phyloP scores from a whole-genome alignment of 2,888 invertebrate species.

The Drosophila niveifrons region DNA sequence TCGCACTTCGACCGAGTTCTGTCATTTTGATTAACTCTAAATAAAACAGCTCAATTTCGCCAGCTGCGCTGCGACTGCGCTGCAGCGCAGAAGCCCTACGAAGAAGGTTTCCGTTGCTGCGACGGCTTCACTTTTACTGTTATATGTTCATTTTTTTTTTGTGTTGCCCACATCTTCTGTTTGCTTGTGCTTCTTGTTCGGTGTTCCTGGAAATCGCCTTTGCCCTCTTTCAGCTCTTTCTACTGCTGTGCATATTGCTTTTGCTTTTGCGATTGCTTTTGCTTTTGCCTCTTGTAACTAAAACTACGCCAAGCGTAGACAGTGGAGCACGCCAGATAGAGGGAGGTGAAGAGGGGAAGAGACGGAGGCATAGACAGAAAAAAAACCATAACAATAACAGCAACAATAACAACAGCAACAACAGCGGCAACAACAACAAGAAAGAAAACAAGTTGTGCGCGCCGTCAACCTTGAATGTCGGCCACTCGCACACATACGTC shows the following conservation, averaged over 20 bases:
- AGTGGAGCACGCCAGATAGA: not conserved
- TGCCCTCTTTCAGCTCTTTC: conserved; percentile 9
- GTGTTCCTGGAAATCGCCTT: conserved; percentile 47
- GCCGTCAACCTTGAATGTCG: conserved; percentile 76
- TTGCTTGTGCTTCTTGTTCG: conserved; percentile 4
- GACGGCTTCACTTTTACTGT: conserved; percentile 62
- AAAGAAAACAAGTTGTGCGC: conserved; percentile 64
- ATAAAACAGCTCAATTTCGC: conserved; percentile 62
- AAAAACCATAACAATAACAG: conserved; percentile 37
- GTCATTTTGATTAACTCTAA: conserved; percentile 74
- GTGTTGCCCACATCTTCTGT: conserved; percentile 17
- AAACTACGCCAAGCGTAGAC: conserved; percentile 35
- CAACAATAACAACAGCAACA: conserved; percentile 52
- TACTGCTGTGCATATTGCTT: conserved; percentile 35
- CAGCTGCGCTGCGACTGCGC: conserved; percentile 36
- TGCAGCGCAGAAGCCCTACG: conserved; percentile 55
- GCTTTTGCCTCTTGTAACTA: conserved; percentile 50
- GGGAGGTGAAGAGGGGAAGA: not conserved
- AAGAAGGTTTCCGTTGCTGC: conserved; percentile 47
- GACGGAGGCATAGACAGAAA: conserved; percentile 23
- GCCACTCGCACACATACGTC: conserved; percentile 61
- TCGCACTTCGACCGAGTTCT: conserved; percentile 56
- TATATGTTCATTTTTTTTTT: conserved; percentile 25
- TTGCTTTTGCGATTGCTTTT: conserved; percentile 40
- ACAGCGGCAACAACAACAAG: conserved; percentile 42